Base-by-base conservation (phyloP, 2,797 vertebrate genomes). In the Vultur gryphus region DNA sequence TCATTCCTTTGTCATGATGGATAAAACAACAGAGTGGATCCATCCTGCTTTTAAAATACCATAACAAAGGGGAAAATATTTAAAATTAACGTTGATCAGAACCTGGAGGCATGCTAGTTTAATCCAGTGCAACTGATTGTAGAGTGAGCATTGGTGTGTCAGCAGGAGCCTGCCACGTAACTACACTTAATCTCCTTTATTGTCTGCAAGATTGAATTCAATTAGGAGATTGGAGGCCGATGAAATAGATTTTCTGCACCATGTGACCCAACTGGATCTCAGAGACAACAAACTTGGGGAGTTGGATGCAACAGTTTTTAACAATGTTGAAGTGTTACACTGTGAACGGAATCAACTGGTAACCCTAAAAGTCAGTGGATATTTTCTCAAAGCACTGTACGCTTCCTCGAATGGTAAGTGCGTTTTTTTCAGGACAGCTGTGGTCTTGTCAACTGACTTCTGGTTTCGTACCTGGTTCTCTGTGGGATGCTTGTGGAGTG, bases 211-310 rank as follows among this genome's bases (percentile, higher is more conserved):
- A 96, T 97, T 99, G 97, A 99, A 99, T 97, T 96, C 98, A 85
- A 99, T 99, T 97, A 98, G 97, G 97, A 98, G 97, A 86, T 93
- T 99, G 96, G 98, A 99, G 72, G 98, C 98, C 0, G 97, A 98
- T 51, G 99, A 99, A 95, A 97, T 98, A 10, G 99, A 99, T 97
- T 99, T 99, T 90, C 98, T 99, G 75, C 98, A 98, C 73, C 99
- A 99, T 2, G 98, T 99, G 97, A 99, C 99, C 65, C 99, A 99
- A 18, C 97, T 99, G 94, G 99, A 99, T 64, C 97, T 99, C 83
- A 98, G 99, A 85, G 99, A 99, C 95, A 99, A 99, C 97, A 97
- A 98, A 93, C 98, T 99, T 80, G 97, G 86, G 16, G 98, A 99
- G 41, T 98, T 99, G 86, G 99, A 99, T 13, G 99, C 98, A 44